A percentile compares a stretch with the other conserved stretches of the same genome.
These are phyloP conservation scores for Acanthosepion lycidas DNA, from an alignment of 2,888 invertebrate genomes.

Conservation along the genomic window DNA sequence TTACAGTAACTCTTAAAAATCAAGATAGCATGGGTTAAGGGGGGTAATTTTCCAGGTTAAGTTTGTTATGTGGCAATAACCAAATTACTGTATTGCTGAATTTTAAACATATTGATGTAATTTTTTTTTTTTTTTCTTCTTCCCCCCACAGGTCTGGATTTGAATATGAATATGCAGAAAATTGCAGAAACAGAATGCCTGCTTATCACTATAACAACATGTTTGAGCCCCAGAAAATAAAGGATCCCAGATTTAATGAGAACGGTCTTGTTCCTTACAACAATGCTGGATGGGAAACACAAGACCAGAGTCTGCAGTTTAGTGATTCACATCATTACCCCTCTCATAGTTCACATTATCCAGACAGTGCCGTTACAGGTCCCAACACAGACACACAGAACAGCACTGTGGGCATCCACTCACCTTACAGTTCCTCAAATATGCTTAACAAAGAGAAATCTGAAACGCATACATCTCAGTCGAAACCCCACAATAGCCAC, in stretches of 20 bases:
- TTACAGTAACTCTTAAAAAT: too few species aligned
- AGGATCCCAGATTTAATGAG: background rate
- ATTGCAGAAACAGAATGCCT: background rate
- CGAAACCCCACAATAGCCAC: background rate
- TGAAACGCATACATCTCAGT: background rate
- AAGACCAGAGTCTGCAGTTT: background rate
- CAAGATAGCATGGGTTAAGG: too few species aligned
- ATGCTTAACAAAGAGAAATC: background rate
- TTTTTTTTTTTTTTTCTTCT: too few species aligned
- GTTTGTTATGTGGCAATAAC: too few species aligned
- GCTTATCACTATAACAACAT: background rate
- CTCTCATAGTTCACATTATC: background rate
- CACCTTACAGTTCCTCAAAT: background rate
- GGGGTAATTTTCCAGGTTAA: too few species aligned
- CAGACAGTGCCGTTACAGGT: too few species aligned
- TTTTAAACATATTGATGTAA: too few species aligned
- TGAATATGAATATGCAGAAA: background rate
- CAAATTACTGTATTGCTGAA: too few species aligned
- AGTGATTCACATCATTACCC: background rate
- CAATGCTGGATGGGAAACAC: background rate
- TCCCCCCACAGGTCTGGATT: background rate
- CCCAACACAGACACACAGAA: background rate
- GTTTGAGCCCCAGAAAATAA: background rate
- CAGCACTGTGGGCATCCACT: background rate
- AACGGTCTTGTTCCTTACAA: background rate